These are phyloP conservation scores for Passer domesticus DNA, from an alignment of 2,113 vertebrate genomes.

Conservation along the genomic window DNA sequence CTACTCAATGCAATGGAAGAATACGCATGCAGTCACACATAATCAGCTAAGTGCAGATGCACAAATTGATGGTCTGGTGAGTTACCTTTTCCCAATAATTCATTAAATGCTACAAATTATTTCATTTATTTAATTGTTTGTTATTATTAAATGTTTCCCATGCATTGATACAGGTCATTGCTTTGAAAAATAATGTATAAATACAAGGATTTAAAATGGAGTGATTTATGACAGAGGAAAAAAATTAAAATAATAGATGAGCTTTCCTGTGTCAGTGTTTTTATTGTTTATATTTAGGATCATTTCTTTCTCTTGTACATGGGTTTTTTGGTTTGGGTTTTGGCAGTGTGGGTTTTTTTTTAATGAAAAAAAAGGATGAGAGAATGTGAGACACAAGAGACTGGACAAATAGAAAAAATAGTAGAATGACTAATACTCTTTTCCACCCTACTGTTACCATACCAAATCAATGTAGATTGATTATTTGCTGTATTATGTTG, in stretches of 20 bases:
- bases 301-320: background rate
- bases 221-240: background rate
- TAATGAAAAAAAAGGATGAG: background rate
- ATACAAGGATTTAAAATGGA: background rate
- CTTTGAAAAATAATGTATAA: background rate
- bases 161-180: background rate
- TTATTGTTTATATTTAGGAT: background rate
- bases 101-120: background rate
- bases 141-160: background rate
- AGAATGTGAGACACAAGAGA: background rate
- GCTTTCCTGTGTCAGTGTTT: background rate
- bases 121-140: background rate
- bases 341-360: background rate
- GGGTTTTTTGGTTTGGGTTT: fast-evolving
- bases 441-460: background rate
- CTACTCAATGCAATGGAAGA: background rate
- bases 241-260: background rate
- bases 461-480: background rate
- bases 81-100: background rate
- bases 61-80: background rate
- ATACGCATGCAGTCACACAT: background rate
- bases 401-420: background rate
- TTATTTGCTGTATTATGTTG: background rate
- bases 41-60: background rate
- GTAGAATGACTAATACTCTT: background rate